Percentiles rank a stretch among this genome's conserved stretches.
Conservation (phyloP, 2,113 vertebrate species). For the Microcebus ravelobensis region DNA sequence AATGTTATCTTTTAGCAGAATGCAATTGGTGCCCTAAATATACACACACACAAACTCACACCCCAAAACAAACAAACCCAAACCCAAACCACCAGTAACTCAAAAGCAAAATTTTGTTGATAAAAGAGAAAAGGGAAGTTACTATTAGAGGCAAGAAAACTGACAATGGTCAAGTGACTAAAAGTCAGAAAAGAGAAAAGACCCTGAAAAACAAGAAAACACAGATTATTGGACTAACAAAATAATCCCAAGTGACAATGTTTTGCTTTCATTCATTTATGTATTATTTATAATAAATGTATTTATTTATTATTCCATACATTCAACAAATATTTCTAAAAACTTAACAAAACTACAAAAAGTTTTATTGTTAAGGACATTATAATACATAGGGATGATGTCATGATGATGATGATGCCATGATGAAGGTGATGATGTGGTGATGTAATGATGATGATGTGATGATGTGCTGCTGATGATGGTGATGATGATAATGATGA, state of each 20-base stretch:
- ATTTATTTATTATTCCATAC: background rate
- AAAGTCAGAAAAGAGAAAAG: background rate
- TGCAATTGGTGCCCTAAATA: background rate
- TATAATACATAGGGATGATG: background rate
- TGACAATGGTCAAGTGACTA: background rate
- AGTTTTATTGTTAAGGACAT: background rate
- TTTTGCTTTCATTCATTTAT: background rate
- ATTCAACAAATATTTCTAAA: background rate
- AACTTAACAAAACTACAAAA: background rate
- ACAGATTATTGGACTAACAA: background rate
- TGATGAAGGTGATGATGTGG: background rate
- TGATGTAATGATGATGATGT: background rate
- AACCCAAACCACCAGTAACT: background rate
- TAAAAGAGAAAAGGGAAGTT: background rate
- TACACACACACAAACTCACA: accelerated
- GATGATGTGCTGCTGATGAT: no score
- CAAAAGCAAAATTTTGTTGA: background rate
- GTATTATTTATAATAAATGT: background rate
- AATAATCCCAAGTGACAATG: background rate
- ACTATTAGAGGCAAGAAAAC: no score
- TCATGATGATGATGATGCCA: background rate
- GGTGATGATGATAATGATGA: no score
- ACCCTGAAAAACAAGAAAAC: background rate
- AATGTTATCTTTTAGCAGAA: background rate
- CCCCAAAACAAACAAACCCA: background rate